Evolutionary conservation across 2,797 vertebrate species (phyloP).

Genomic region (Tragopan temminckii): DNA sequence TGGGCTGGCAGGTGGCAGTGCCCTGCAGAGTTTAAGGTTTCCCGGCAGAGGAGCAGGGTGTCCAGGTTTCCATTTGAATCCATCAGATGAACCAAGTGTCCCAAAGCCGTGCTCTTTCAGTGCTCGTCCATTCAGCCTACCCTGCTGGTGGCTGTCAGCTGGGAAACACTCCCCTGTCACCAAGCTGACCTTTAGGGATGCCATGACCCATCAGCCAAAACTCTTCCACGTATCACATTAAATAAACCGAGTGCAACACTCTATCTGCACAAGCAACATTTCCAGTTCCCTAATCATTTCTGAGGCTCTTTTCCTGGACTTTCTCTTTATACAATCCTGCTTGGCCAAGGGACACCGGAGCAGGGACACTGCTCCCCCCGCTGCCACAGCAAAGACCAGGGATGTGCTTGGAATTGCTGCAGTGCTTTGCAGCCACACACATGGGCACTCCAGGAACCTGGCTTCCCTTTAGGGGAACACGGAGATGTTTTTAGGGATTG

Average conservation of each 20-base stretch:
- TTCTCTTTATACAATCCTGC: neutral
- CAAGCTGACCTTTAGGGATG: neutral
- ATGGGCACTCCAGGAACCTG: neutral
- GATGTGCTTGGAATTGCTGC: neutral
- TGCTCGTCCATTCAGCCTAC: neutral
- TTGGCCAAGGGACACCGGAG: neutral
- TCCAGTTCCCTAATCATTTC: neutral
- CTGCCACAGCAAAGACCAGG: neutral
- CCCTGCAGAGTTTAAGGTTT: neutral
- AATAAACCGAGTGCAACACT: neutral
- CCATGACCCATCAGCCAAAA: neutral
- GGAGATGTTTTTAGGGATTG: neutral
- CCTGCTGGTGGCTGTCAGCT: neutral
- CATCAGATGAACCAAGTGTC: neutral
- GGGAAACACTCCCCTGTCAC: neutral
- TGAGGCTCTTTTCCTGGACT: neutral
- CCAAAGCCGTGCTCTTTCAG: neutral
- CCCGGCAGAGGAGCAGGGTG: neutral
- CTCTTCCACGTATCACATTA: neutral
- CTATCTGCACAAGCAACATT: neutral
- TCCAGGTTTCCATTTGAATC: neutral
- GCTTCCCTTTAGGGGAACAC: neutral
- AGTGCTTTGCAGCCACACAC: neutral
- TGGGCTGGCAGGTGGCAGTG: neutral
- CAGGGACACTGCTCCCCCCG: fast-evolving